A percentile compares a stretch with the other conserved stretches of the same genome.
phyloP scores from a whole-genome alignment of 1,140 invertebrate species.

The Drosophila pallidifrons region DNA sequence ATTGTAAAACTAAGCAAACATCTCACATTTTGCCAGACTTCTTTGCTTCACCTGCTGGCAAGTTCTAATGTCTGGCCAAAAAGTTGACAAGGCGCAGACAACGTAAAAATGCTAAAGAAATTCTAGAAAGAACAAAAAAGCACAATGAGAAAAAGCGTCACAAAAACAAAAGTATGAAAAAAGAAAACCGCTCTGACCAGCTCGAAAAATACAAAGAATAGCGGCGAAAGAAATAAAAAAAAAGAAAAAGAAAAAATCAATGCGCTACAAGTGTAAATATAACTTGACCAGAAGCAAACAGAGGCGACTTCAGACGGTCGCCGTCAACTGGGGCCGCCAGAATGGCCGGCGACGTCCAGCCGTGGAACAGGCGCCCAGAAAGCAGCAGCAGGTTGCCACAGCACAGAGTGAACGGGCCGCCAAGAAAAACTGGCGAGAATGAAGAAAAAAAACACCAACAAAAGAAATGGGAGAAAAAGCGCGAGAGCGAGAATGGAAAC shows the following conservation, averaged over 20 bases:
- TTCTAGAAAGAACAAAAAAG: slow-evolving; percentile 8
- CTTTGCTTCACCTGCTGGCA: slow-evolving; percentile 43
- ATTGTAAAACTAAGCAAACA: slow-evolving; percentile 18
- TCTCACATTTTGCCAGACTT: slow-evolving; percentile 36
- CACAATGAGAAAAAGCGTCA: slow-evolving; percentile 10
- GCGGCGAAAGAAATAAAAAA: slow-evolving; percentile 29
- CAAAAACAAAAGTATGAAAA: slow-evolving; percentile 54
- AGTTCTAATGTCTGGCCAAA: slow-evolving; percentile 65
- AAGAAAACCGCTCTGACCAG: slow-evolving; percentile 46
- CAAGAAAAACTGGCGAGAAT: slow-evolving; percentile 56
- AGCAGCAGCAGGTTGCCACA: slow-evolving; percentile 50
- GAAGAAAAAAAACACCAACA: slow-evolving; percentile 42
- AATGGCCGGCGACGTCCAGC: slow-evolving; percentile 73
- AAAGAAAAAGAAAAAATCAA: slow-evolving; percentile 69
- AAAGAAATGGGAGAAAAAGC: slow-evolving; percentile 42
- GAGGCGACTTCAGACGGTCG: slow-evolving; percentile 21
- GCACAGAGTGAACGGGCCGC: slow-evolving; percentile 5
- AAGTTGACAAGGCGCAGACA: slow-evolving; percentile 70
- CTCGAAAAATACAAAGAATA: slow-evolving; percentile 22
- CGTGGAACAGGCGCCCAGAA: slow-evolving; percentile 74
- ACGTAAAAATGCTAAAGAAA: slow-evolving; percentile 33
- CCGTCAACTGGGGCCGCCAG: slow-evolving; percentile 19
- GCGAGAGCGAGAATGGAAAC: slow-evolving; percentile 64
- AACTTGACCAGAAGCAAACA: slow-evolving; percentile 66
- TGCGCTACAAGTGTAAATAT: slow-evolving; percentile 78